Evolutionary conservation across 2,888 invertebrate genomes (phyloP), one percentile per base, ranked within the genome.

Genomic region (Bellardia bayeri): DNA sequence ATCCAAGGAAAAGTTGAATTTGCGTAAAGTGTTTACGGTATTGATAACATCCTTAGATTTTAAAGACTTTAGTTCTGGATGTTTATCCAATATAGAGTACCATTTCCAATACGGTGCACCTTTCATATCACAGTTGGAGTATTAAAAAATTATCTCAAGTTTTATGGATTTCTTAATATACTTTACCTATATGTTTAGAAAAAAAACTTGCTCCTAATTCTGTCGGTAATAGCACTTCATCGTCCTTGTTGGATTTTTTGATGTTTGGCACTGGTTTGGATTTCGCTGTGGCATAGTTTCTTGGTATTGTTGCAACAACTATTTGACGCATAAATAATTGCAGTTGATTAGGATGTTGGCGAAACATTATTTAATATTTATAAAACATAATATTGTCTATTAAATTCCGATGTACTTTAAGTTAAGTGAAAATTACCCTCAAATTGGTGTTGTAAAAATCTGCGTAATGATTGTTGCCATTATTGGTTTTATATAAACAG

Each of bases 1-100:
- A 37, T 94, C 89, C 2, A 94, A 92, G 0, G 93, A 92, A 75
- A 95, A 95, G 5, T 94, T 93, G 61, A 93, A 82, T 0, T 90
- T 89, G 80, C 91, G 92, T 0, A 93, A 87, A 0, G 85, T 84
- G 23, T 91, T 89, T 3, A 89, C 89, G 0, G 92, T 90, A 40
- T 90, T 92, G 0, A 90, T 74, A 8, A 93, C 82, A 74, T 93
- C 93, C 61, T 92, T 91, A 2, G 91, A 89, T 49, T 92, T 93
- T 0, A 92, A 33, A 0, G 90, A 85, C 54, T 90, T 90, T 16
- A 93, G 82, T 85, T 93, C 90, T 0, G 91, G 91, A 84, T 93
- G 90, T 49, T 93, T 91, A 14, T 89, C 83, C 6, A 93, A 88
- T 3, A 91, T 90, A 3, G 64, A 69, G 1, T 82, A 51, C 93